Evolutionary conservation across 2,888 invertebrate genomes (phyloP), one percentile per base, ranked within the genome.

Genomic region (Macaria liturata): DNA sequence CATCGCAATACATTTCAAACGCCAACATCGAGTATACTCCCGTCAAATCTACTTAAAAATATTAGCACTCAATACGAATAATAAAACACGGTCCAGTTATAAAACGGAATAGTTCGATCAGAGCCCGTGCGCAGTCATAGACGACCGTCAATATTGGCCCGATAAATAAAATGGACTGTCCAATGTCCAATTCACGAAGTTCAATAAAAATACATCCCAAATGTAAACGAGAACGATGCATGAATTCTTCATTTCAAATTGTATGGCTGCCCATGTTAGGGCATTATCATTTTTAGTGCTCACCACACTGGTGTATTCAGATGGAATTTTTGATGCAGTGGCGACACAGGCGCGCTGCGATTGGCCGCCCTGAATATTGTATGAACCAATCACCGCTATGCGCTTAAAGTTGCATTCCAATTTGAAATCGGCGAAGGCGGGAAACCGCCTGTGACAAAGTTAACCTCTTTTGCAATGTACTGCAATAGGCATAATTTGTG

Each of bases 261-360:
- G 91, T 91, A 88, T 89, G 77, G 79, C 80, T 78, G 78, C 82
- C 83, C 86, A 88, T 86, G 88, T 89, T 88, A 86, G 86, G 85
- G 91, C 82, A 92, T 92, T 91, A 92, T 92, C 91, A 91, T 92
- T 92, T 92, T 92, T 92, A 92, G 91, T 91, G 88, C 91, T 89
- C 78, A 86, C 90, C 91, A 91, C 91, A 91, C 87, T 84, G 85
- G 80, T 85, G 88, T 88, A 90, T 88, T 90, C 91, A 91, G 92
- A 92, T 92, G 88, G 92, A 92, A 92, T 92, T 92, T 92, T 92
- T 91, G 92, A 92, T 92, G 91, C 91, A 91, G 89, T 89, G 89
- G 91, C 90, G 86, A 91, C 91, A 90, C 90, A 88, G 88, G 77
- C 86, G 84, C 72, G 78, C 75, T 84, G 84, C 90, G 83, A 91